Evolutionary conservation across 1,140 invertebrate species (phyloP), one percentile per base, ranked within the genome.

Genomic region (Diploscapter pachys): DNA sequence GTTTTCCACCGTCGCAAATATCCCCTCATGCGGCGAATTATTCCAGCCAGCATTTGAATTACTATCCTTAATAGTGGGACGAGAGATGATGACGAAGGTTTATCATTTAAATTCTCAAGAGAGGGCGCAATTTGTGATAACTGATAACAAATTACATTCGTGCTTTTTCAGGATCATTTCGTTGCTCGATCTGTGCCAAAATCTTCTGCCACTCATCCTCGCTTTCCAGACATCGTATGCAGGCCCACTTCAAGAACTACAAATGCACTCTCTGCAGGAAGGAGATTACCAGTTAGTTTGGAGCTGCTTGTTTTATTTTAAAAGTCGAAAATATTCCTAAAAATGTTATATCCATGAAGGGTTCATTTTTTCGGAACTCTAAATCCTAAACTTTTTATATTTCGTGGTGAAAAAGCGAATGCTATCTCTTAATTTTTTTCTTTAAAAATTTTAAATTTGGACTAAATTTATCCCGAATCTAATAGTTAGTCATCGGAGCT

Each of bases 161-260:
- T 31, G 31, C 31, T 31, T 48, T 76, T 80, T 53, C 64, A 84
- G 83, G 83, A 50, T 64, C 81, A 66, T 84, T 86, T 75, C 83
- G 82, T 31, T 86, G 84, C 67, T 83, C 82, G 53, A 80, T 85
- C 54, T 85, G 83, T 57, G 49, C 72, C 13, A 85, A 85, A 79
- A 75, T 85, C 8, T 85, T 85, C 78, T 85, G 83, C 71, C 83
- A 85, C 66, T 85, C 84, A 5, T 85, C 84, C 0, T 85, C 83
- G 4, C 75, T 85, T 13, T 84, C 82, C 64, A 78, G 83, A 51
- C 83, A 85, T 64, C 79, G 83, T 59, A 85, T 85, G 83, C 83
- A 85, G 59, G 84, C 83, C 8, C 83, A 85, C 66, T 85, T 86
- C 72, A 85, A 84, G 72, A 85, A 81, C 70, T 85, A 85, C 74